A percentile compares a stretch with the other conserved stretches of the same genome.
phyloP scores from a whole-genome alignment of 2,113 vertebrate genomes.

The Cricetomys ansorgei region DNA sequence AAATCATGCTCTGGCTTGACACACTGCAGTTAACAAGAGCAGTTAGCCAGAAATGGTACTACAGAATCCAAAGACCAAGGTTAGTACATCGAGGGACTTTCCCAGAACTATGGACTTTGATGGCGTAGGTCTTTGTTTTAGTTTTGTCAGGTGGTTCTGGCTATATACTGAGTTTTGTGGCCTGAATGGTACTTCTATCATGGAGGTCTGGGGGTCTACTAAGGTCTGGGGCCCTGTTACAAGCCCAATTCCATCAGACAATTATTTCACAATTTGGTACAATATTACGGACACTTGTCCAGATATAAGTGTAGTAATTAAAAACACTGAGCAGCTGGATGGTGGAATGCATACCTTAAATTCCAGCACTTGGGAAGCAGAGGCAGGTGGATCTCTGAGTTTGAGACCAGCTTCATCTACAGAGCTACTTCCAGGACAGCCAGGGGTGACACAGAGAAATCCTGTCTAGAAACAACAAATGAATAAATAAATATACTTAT shows the following conservation, averaged over 20 bases:
- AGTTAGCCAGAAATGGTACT: not conserved
- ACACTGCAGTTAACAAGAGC: not conserved
- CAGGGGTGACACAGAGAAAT: not conserved
- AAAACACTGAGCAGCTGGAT: not conserved
- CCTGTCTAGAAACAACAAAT: not conserved
- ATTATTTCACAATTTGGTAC: not conserved
- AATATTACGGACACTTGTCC: not conserved
- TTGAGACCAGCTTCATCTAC: not conserved
- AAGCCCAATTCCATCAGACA: not conserved
- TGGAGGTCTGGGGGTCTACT: no score
- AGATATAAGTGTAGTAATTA: not conserved
- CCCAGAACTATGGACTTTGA: not conserved
- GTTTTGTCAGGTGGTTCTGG: not conserved
- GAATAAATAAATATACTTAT: not conserved
- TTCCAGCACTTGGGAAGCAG: not conserved
- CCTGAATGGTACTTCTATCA: not conserved
- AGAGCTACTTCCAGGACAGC: not conserved
- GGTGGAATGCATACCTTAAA: not conserved
- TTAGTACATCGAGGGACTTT: not conserved
- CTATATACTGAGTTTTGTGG: not conserved
- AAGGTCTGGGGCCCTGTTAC: not conserved
- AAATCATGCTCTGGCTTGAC: not conserved
- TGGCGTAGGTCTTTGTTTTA: not conserved
- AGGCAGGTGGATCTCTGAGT: not conserved
- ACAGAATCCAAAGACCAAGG: not conserved